Evolutionary conservation across 2,888 invertebrate genomes (phyloP), one percentile per base, ranked within the genome.

Genomic region (Orthosia gracilis): DNA sequence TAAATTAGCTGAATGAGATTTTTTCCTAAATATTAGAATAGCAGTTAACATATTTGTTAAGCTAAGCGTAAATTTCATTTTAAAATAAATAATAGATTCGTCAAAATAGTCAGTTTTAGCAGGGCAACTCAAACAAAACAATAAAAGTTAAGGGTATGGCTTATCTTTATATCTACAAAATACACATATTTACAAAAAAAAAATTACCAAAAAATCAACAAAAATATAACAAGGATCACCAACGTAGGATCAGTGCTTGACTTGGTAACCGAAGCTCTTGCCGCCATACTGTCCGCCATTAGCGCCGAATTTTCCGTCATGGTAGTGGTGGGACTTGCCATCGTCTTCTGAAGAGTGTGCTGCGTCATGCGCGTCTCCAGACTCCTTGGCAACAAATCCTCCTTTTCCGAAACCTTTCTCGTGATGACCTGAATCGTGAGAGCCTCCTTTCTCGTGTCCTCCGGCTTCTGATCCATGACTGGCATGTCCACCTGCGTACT

Each of bases 381-480:
- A 95, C 9, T 97, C 97, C 82, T 97, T 96, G 73, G 97, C 97
- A 87, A 94, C 92, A 83, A 94, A 94, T 62, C 97, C 97, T 83
- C 87, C 95, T 85, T 96, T 96, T 75, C 97, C 97, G 78, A 93
- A 95, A 81, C 94, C 92, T 71, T 90, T 92, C 47, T 94, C 92
- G 82, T 96, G 92, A 89, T 97, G 95, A 31, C 94, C 97, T 45
- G 97, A 95, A 78, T 97, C 96, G 78, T 96, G 93, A 81, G 96
- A 92, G 59, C 92, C 97, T 82, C 97, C 97, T 86, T 97, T 96
- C 81, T 96, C 90, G 89, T 94, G 94, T 70, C 92, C 96, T 76
- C 97, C 97, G 85, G 96, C 94, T 64, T 92, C 94, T 83, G 96
- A 93, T 84, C 95, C 95, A 86, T 97, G 96, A 82, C 97, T 92